A percentile compares a stretch with the other conserved stretches of the same genome.
These are phyloP conservation scores for Alcedo quadribrachys DNA, from an alignment of 2,797 vertebrate species.

Conservation along the genomic window DNA sequence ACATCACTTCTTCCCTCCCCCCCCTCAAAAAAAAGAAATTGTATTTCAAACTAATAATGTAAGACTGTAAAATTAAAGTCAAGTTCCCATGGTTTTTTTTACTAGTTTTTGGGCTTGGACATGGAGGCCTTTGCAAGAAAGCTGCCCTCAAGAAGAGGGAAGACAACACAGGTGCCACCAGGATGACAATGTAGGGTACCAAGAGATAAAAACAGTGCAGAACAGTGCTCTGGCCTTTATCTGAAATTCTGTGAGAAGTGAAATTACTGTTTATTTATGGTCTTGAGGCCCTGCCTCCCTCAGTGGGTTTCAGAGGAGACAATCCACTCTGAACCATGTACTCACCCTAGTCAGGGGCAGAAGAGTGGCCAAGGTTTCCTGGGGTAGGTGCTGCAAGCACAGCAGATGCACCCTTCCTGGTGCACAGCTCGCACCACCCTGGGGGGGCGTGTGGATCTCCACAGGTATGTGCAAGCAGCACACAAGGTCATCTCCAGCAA, in stretches of 20 bases:
- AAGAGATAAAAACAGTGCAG: not conserved
- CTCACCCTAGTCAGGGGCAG: not conserved
- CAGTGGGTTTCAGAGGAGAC: rapidly evolving
- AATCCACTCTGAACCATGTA: rapidly evolving
- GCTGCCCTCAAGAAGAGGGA: not conserved
- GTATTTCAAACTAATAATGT: too few species aligned
- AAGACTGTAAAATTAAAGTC: conserved; percentile 39
- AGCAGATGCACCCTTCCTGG: rapidly evolving
- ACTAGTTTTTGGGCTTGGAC: not conserved
- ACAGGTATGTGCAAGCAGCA: rapidly evolving
- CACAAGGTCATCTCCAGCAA: not conserved
- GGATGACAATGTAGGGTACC: not conserved
- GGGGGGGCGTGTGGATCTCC: not conserved
- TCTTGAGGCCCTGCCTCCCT: not conserved
- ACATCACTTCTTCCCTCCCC: not conserved
- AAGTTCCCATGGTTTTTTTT: conserved; percentile 45
- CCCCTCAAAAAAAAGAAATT: conserved; percentile 3
- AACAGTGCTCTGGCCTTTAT: not conserved
- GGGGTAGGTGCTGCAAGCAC: not conserved
- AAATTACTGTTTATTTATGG: not conserved
- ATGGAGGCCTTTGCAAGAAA: not conserved
- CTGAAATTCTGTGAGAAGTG: rapidly evolving
- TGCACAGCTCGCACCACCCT: not conserved
- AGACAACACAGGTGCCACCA: not conserved
- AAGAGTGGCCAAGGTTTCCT: not conserved